Conservation (phyloP, 2,797 vertebrate species). For the Channallabes apus region DNA sequence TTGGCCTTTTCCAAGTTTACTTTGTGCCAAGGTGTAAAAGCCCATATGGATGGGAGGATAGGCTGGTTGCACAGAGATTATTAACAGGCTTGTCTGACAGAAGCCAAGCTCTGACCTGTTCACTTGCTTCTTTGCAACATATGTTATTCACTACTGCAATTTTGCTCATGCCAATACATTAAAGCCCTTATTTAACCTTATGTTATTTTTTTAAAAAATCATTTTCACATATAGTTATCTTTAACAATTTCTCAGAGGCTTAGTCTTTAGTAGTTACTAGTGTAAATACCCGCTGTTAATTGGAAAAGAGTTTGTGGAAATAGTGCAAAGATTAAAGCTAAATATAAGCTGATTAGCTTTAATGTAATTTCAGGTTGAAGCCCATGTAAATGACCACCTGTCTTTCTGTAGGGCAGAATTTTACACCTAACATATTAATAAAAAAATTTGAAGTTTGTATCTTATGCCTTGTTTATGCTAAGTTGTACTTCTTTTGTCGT, state of each 20-base stretch:
- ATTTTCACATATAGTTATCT: constrained; percentile 71
- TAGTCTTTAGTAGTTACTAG: constrained; percentile 57
- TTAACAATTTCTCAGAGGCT: constrained; percentile 62
- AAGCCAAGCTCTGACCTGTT: constrained; percentile 58
- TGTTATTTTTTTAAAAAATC: constrained; percentile 69
- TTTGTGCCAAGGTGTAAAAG: constrained; percentile 58
- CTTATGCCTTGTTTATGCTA: too few species aligned
- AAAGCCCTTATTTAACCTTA: constrained; percentile 69
- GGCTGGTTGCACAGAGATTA: constrained; percentile 52
- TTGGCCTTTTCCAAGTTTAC: constrained; percentile 47
- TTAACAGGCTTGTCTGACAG: constrained; percentile 55
- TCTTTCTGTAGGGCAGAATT: too few species aligned
- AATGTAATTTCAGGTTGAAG: too few species aligned
- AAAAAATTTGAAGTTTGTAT: too few species aligned
- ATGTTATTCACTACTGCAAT: constrained; percentile 72
- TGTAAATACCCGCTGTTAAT: too few species aligned
- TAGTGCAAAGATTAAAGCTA: too few species aligned
- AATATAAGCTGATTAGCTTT: too few species aligned
- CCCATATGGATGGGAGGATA: constrained; percentile 53
- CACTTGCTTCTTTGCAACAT: constrained; percentile 64
- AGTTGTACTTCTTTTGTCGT: too few species aligned
- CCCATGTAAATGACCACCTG: too few species aligned
- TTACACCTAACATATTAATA: too few species aligned
- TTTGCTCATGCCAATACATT: constrained; percentile 62
- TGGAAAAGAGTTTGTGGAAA: too few species aligned